These are phyloP conservation scores for Paramuricea clavata DNA, from an alignment of 92 coral and sea anemone genomes.

Conservation along the genomic window DNA sequence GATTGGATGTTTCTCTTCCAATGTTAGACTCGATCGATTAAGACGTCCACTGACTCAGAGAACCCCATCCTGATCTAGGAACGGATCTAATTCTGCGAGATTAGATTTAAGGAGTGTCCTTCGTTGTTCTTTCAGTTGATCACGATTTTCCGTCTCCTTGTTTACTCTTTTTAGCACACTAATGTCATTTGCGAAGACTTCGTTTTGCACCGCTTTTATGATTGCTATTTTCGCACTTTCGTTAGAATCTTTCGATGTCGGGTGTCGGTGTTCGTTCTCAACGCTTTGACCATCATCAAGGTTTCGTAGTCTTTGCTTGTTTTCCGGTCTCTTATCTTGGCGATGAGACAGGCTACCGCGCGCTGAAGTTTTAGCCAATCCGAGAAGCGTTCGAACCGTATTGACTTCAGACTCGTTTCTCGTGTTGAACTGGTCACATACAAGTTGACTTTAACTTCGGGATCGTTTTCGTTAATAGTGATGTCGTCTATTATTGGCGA, in stretches of 20 bases:
- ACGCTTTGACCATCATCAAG: no score
- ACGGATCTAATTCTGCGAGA: neutral
- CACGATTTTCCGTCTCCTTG: neutral
- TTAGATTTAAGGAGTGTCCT: neutral
- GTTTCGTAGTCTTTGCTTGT: neutral
- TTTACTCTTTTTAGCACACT: no score
- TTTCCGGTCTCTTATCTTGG: neutral
- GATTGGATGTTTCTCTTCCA: slow-evolving; percentile 34
- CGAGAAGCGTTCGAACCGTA: slow-evolving; percentile 41
- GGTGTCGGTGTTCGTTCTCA: neutral
- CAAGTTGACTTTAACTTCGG: slow-evolving; percentile 39
- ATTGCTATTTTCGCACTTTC: neutral
- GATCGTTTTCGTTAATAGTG: slow-evolving; percentile 38
- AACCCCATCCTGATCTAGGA: slow-evolving; percentile 27
- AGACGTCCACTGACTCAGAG: slow-evolving; percentile 55
- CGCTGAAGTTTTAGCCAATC: slow-evolving; percentile 14
- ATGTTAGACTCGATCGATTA: slow-evolving; percentile 15
- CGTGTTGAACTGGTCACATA: neutral
- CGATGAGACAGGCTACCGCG: slow-evolving; percentile 20
- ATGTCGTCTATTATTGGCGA: neutral
- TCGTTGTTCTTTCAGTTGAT: neutral
- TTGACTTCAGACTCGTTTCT: neutral
- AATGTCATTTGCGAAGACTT: no score
- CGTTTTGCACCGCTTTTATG: neutral
- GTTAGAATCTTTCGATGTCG: neutral